Evolutionary conservation across 2,888 invertebrate species (phyloP).

Genomic region (Aradus depressus): DNA sequence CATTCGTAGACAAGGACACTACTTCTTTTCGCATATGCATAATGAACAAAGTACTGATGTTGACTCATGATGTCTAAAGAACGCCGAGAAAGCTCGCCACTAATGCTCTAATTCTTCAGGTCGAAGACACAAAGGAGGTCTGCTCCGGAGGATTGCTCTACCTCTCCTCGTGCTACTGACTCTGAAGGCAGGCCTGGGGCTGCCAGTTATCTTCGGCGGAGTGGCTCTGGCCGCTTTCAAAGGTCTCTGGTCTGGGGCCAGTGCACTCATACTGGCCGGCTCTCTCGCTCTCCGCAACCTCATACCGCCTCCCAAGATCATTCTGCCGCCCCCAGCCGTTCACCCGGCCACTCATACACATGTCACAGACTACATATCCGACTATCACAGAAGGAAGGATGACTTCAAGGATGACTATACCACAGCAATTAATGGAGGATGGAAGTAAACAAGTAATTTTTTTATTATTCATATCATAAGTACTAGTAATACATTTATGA

Average conservation of each 20-base stretch:
- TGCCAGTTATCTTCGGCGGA: slow-evolving; percentile 48
- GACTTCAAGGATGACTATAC: slow-evolving; percentile 17
- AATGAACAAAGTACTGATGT: background rate
- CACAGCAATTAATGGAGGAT: slow-evolving; percentile 8
- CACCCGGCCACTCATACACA: slow-evolving; percentile 15
- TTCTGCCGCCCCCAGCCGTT: slow-evolving; percentile 10
- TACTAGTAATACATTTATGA: too few relatives aligned
- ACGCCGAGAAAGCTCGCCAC: slow-evolving; percentile 38
- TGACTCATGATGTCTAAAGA: background rate
- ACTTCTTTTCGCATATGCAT: too few relatives aligned
- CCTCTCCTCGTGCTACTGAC: slow-evolving; percentile 52
- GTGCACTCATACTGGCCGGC: slow-evolving; percentile 48
- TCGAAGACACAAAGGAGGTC: slow-evolving; percentile 34
- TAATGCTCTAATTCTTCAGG: background rate
- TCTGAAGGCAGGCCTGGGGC: slow-evolving; percentile 48
- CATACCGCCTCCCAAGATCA: slow-evolving; percentile 22
- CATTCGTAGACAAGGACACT: too few relatives aligned
- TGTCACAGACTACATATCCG: slow-evolving; percentile 14
- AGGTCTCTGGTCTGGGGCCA: slow-evolving; percentile 49
- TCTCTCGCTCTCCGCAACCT: slow-evolving; percentile 28
- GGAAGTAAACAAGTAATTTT: too few relatives aligned
- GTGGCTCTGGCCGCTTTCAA: slow-evolving; percentile 54
- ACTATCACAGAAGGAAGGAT: slow-evolving; percentile 12
- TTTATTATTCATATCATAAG: too few relatives aligned
- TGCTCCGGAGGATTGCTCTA: slow-evolving; percentile 47